A percentile compares a stretch with the other conserved stretches of the same genome.
Evolutionary conservation across 2,113 vertebrate genomes (phyloP).

Genomic region (Semicossyphus pulcher): DNA sequence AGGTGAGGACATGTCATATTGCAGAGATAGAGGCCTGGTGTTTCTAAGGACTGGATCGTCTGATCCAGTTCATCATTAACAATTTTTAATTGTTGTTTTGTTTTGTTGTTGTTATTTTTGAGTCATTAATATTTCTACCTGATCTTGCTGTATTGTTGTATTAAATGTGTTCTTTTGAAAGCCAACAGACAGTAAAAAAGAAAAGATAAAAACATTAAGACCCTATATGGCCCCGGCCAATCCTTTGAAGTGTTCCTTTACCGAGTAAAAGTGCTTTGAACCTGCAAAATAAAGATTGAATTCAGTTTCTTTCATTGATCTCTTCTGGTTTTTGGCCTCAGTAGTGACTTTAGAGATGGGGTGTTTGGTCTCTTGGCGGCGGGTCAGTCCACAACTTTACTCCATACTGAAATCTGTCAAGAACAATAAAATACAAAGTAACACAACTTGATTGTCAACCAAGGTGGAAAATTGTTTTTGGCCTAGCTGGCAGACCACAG

Average conservation of each 20-base stretch:
- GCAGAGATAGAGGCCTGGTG: too few species aligned
- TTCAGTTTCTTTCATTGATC: background rate
- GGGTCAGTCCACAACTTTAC: background rate
- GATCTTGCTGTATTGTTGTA: too few species aligned
- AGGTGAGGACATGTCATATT: too few species aligned
- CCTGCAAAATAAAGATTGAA: background rate
- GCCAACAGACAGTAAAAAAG: background rate
- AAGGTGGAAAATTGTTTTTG: background rate
- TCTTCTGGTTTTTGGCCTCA: background rate
- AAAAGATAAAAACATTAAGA: background rate
- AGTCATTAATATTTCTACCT: too few species aligned
- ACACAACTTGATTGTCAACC: background rate
- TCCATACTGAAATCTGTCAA: constrained; percentile 1
- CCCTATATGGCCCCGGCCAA: background rate
- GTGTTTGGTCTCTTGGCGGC: background rate
- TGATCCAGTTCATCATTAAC: too few species aligned
- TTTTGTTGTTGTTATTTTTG: too few species aligned
- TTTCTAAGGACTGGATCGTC: too few species aligned
- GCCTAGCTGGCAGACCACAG: too few species aligned
- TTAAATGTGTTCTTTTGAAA: too few species aligned
- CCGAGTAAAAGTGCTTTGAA: background rate
- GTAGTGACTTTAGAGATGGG: background rate
- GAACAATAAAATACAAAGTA: background rate
- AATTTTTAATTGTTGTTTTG: too few species aligned
- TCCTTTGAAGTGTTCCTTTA: background rate